Conservation (phyloP, 2,113 vertebrate species). For the Pagrus major region DNA sequence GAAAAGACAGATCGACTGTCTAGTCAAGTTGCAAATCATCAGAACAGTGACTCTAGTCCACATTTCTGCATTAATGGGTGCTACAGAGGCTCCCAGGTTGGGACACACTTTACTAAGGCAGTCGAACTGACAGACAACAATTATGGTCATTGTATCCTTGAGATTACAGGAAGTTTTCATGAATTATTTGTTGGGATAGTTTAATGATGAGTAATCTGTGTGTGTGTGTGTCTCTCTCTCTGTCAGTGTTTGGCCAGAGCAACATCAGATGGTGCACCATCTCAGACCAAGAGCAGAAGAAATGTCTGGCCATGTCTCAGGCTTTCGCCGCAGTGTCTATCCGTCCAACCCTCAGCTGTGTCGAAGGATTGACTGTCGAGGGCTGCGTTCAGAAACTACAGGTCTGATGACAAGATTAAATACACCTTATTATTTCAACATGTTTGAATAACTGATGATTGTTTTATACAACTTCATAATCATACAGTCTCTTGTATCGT, state of each 20-base stretch:
- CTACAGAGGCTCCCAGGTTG: too few species aligned
- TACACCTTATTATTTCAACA: not conserved
- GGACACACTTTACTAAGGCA: not conserved
- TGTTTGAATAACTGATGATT: not conserved
- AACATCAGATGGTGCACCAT: conserved; percentile 90
- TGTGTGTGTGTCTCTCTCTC: conserved; percentile 12
- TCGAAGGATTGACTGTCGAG: conserved; percentile 68
- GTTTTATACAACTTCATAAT: not conserved
- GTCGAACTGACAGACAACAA: not conserved
- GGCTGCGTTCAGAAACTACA: conserved; percentile 87
- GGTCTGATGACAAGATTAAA: conserved; percentile 77
- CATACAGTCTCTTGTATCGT: not conserved
- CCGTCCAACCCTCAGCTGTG: conserved; percentile 85
- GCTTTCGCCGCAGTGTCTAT: conserved; percentile 85
- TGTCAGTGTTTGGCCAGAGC: conserved; percentile 78
- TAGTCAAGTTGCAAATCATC: too few species aligned
- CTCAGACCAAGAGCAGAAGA: conserved; percentile 86
- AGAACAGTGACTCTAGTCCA: too few species aligned
- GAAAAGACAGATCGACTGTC: too few species aligned
- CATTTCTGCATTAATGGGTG: too few species aligned
- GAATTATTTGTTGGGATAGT: not conserved
- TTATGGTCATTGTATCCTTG: not conserved
- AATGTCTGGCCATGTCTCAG: conserved; percentile 89
- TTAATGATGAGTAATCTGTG: not conserved
- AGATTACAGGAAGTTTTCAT: not conserved